phyloP scores from a whole-genome alignment of 2,888 invertebrate species.

The Cantharis rufa region DNA sequence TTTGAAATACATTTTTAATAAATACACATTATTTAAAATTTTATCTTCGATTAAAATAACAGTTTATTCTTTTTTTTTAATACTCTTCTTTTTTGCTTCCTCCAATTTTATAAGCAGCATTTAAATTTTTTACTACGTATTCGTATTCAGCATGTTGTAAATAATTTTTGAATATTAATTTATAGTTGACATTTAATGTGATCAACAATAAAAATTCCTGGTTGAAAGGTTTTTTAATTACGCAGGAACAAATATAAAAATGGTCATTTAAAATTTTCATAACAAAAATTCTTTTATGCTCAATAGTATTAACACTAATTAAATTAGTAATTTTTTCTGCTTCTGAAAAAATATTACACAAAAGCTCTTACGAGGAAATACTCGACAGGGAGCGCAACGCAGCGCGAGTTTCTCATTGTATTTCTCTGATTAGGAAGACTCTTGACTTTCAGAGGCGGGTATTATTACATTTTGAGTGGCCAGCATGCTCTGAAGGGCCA shows the following conservation, averaged over 20 bases:
- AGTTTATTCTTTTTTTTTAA: neutral
- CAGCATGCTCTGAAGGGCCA: conserved; percentile 46
- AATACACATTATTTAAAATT: neutral
- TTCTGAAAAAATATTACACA: conserved; percentile 15
- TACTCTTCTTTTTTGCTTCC: neutral
- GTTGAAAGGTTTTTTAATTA: neutral
- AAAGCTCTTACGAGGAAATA: conserved; percentile 31
- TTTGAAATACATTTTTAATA: neutral
- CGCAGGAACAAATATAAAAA: neutral
- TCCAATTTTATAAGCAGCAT: neutral
- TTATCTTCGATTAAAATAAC: neutral
- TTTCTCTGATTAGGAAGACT: conserved; percentile 44
- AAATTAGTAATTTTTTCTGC: conserved; percentile 4
- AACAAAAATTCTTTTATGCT: neutral
- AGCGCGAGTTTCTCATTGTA: conserved; percentile 38
- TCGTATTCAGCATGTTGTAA: neutral
- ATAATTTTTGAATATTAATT: neutral
- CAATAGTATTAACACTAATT: neutral
- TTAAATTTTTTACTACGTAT: neutral
- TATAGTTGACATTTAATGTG: neutral
- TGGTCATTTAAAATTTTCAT: neutral
- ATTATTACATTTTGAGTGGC: conserved; percentile 47
- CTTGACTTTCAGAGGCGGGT: conserved; percentile 41
- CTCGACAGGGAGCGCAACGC: conserved; percentile 34
- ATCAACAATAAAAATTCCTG: neutral